Conservation (phyloP, 2,113 vertebrate genomes). For the Damaliscus lunatus region DNA sequence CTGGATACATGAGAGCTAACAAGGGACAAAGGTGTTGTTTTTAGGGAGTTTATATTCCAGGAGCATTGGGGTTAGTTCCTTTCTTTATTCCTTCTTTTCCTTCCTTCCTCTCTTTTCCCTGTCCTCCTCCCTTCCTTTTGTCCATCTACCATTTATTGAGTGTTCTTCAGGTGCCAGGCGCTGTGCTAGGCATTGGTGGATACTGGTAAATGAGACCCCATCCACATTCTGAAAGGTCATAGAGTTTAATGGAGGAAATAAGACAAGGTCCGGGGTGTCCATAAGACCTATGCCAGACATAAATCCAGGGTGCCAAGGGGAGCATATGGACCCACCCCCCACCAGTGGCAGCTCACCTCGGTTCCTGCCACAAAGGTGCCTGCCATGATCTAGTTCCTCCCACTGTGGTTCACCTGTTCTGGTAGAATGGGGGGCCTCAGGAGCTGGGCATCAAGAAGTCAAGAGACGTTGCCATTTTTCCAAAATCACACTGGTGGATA, state of each 20-base stretch:
- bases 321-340: accelerated
- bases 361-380: background rate
- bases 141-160: background rate
- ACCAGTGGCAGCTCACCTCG: background rate
- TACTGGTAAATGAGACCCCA: background rate
- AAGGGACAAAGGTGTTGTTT: background rate
- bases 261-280: accelerated
- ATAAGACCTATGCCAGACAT: background rate
- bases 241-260: no score
- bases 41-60: background rate
- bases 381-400: background rate
- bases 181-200: background rate
- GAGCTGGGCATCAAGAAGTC: background rate
- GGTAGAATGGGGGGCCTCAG: background rate
- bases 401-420: background rate
- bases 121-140: background rate
- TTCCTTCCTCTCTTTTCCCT: constrained; percentile 33
- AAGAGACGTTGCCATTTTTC: background rate
- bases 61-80: background rate
- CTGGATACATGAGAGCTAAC: background rate
- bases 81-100: background rate
- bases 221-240: background rate
- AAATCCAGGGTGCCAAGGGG: background rate
- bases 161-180: background rate
- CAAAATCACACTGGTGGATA: background rate